A percentile compares a stretch with the other conserved stretches of the same genome.
phyloP scores from a whole-genome alignment of 1,140 invertebrate genomes.

The Bombus huntii region DNA sequence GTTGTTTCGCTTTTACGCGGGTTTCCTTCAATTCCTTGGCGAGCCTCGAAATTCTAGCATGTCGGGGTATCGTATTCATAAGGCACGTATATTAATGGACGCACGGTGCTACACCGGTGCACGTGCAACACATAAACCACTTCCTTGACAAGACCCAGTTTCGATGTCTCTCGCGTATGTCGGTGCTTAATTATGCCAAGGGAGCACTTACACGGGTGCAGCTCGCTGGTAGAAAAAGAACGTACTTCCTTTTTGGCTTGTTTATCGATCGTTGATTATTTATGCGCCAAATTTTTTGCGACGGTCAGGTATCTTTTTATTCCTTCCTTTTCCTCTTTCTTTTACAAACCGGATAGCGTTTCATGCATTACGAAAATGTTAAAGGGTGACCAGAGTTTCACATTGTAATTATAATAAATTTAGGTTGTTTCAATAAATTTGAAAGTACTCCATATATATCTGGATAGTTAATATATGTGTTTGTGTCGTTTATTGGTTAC shows the following conservation, averaged over 20 bases:
- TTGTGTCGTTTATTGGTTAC: neutral
- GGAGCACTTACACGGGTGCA: constrained; percentile 43
- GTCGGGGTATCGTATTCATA: constrained; percentile 38
- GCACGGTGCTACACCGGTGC: constrained; percentile 25
- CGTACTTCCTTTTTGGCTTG: constrained; percentile 1
- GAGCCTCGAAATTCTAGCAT: constrained; percentile 52
- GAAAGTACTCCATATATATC: neutral
- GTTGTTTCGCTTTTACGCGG: neutral
- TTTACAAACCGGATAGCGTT: neutral
- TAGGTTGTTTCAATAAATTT: neutral
- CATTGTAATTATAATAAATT: neutral
- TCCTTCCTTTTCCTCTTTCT: neutral
- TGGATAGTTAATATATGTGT: neutral
- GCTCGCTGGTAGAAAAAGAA: neutral
- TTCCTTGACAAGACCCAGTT: constrained; percentile 60
- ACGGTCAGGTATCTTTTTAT: neutral
- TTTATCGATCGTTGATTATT: constrained; percentile 16
- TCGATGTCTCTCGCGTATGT: constrained; percentile 37
- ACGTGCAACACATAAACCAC: constrained; percentile 55
- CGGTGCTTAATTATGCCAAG: constrained; percentile 50
- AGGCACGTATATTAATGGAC: constrained; percentile 50
- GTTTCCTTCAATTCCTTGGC: constrained; percentile 19
- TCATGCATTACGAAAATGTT: neutral
- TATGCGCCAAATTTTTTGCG: constrained; percentile 1
- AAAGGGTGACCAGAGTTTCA: neutral